A percentile compares a stretch with the other conserved stretches of the same genome.
phyloP scores from a whole-genome alignment of 2,113 vertebrate genomes.

The Formicarius rufipectus region DNA sequence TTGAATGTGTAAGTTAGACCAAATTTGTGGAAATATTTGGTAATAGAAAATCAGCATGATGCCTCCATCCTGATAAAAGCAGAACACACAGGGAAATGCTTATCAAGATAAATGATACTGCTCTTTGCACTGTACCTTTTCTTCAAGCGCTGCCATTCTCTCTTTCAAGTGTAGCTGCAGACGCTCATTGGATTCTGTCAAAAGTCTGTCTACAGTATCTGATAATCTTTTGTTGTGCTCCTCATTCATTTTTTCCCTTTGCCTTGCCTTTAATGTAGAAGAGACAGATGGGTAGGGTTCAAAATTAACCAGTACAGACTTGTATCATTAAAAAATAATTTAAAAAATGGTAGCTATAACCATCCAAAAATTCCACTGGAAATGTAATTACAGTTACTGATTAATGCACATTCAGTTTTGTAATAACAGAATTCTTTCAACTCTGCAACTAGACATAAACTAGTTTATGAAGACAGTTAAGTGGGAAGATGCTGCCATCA shows the following conservation, averaged over 20 bases:
- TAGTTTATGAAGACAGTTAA: neutral
- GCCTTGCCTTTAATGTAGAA: slow-evolving; percentile 84
- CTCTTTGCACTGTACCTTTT: slow-evolving; percentile 84
- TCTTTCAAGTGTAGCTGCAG: slow-evolving; percentile 97
- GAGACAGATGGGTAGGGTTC: neutral
- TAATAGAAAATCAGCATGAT: neutral
- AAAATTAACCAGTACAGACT: neutral
- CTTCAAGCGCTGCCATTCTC: slow-evolving; percentile 95
- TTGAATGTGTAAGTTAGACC: neutral
- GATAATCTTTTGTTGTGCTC: slow-evolving; percentile 98
- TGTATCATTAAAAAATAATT: neutral
- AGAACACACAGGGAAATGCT: neutral
- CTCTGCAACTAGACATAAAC: neutral
- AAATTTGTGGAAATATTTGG: neutral
- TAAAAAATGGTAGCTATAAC: neutral
- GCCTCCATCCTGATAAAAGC: neutral
- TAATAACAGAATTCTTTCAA: neutral
- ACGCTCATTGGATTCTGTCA: slow-evolving; percentile 97
- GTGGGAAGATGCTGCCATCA: neutral
- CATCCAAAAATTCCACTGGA: neutral
- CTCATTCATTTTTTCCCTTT: slow-evolving; percentile 99
- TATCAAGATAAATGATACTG: neutral
- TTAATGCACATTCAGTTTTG: neutral
- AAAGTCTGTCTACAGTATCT: slow-evolving; percentile 93
- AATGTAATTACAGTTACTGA: neutral